Percentiles rank a stretch among this genome's conserved stretches.
Evolutionary conservation across 2,888 invertebrate species (phyloP).

Genomic region (Mongoloraphidia duomilia): DNA sequence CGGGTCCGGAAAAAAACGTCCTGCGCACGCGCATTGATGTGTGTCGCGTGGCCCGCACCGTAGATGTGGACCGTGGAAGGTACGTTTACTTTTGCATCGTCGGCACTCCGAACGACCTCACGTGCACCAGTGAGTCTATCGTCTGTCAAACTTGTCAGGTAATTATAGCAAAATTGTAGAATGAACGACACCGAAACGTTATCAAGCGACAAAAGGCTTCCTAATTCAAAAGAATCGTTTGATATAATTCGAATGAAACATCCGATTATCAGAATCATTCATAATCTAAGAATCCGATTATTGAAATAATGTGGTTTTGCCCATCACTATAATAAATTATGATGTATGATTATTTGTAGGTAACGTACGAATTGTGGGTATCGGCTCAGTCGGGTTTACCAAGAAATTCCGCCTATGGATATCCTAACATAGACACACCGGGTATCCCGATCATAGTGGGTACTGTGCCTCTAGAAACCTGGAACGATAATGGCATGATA

Average conservation of each 20-base stretch:
- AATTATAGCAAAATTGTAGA: neutral
- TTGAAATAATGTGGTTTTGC: too few species aligned
- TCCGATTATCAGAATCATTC: too few species aligned
- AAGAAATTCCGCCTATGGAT: constrained; percentile 16
- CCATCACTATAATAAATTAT: neutral
- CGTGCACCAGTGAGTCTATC: neutral
- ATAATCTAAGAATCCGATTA: too few species aligned
- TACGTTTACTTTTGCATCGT: constrained; percentile 19
- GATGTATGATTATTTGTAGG: constrained; percentile 15
- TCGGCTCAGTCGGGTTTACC: constrained; percentile 17
- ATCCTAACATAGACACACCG: constrained; percentile 20
- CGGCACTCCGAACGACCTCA: constrained; percentile 8
- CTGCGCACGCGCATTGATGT: constrained; percentile 19
- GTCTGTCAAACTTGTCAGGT: neutral
- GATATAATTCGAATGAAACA: too few species aligned
- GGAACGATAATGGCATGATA: constrained; percentile 10
- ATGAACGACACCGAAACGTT: too few species aligned
- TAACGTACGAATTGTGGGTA: constrained; percentile 20
- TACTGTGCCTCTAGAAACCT: constrained; percentile 17
- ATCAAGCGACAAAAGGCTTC: too few species aligned
- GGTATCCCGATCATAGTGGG: constrained; percentile 20
- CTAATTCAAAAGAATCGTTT: too few species aligned
- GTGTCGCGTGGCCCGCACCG: constrained; percentile 18
- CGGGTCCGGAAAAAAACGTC: constrained; percentile 11
- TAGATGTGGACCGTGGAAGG: constrained; percentile 16